Percentiles rank a stretch among this genome's conserved stretches.
Conservation (phyloP, 1,140 invertebrate species). For the Hetaerina americana region DNA sequence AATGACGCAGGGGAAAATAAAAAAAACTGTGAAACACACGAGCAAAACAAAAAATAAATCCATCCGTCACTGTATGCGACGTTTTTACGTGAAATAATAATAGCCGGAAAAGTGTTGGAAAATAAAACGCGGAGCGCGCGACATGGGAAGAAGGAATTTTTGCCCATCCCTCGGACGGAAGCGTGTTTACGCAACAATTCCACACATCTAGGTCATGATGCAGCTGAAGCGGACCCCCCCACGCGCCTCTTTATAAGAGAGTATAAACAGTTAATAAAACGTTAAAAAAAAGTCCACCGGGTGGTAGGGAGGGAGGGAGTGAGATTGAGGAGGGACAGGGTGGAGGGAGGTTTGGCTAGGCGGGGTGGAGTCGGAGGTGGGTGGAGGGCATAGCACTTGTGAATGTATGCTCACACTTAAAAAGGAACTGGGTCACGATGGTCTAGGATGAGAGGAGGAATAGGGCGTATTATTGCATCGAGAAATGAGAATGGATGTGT, state of each 20-base stretch:
- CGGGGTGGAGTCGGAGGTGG: not conserved
- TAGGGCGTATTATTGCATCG: too few species aligned
- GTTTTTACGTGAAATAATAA: too few species aligned
- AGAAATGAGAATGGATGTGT: not conserved
- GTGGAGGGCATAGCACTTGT: not conserved
- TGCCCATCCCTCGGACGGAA: too few species aligned
- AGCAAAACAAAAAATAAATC: too few species aligned
- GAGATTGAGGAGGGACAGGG: not conserved
- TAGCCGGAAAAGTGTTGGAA: too few species aligned
- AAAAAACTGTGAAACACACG: too few species aligned
- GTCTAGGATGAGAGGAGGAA: not conserved
- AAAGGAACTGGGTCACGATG: not conserved
- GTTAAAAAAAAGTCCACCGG: too few species aligned
- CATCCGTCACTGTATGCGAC: too few species aligned
- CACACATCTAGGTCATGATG: not conserved
- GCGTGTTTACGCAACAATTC: not conserved
- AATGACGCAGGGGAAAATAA: too few species aligned
- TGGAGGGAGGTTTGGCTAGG: not conserved
- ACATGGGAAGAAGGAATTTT: too few species aligned
- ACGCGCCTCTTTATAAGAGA: not conserved
- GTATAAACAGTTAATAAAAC: not conserved
- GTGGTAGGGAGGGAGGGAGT: not conserved
- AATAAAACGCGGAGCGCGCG: too few species aligned
- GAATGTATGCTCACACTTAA: not conserved
- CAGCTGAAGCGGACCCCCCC: not conserved